phyloP scores from a whole-genome alignment of 2,113 vertebrate species.

The Trogon melanurus region DNA sequence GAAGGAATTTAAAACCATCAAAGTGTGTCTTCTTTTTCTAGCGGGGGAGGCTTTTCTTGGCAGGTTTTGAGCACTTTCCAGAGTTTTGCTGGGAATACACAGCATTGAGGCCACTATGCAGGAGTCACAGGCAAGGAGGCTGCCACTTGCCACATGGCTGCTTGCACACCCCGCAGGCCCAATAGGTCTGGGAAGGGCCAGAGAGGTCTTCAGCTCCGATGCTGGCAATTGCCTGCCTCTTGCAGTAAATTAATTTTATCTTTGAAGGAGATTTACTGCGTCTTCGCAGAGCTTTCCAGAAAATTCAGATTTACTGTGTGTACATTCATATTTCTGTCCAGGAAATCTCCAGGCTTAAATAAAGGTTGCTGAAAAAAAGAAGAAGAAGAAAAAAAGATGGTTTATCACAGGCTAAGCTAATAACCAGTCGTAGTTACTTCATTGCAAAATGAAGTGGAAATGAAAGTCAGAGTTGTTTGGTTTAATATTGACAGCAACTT shows the following conservation, averaged over 20 bases:
- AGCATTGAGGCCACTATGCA: neutral
- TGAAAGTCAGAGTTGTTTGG: neutral
- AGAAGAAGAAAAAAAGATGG: neutral
- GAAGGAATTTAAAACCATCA: neutral
- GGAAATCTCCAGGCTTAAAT: neutral
- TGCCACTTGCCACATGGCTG: accelerated
- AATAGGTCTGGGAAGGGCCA: neutral
- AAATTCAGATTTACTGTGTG: neutral
- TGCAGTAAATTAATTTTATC: neutral
- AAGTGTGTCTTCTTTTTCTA: neutral
- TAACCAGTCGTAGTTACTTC: neutral
- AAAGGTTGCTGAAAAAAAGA: neutral
- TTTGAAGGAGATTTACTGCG: neutral
- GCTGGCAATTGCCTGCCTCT: neutral
- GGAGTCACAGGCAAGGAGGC: neutral
- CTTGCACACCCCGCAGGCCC: neutral
- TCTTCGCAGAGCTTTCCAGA: neutral
- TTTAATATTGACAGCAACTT: neutral
- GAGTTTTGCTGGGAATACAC: neutral
- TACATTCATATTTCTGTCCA: neutral
- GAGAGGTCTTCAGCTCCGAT: neutral
- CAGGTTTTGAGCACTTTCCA: neutral
- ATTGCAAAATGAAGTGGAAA: neutral
- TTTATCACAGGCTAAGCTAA: neutral
- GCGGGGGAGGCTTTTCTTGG: neutral